phyloP scores from a whole-genome alignment of 2,888 invertebrate genomes.

The Orchesellides sinensis region DNA sequence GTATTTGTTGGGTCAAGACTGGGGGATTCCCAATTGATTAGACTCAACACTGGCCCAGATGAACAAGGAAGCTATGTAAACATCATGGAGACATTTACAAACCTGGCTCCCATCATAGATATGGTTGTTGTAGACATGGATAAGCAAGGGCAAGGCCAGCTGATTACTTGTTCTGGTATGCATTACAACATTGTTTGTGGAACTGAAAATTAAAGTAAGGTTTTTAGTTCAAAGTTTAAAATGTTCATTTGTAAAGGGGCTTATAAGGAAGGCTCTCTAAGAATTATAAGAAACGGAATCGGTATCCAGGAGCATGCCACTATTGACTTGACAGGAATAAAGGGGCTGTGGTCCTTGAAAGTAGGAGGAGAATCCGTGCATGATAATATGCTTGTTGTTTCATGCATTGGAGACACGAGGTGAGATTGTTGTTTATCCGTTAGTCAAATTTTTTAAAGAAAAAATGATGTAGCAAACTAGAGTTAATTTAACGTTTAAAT shows the following conservation, averaged over 20 bases:
- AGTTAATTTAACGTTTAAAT: not conserved
- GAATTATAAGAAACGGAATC: slow-evolving; percentile 98
- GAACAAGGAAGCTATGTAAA: slow-evolving; percentile 90
- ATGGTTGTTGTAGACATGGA: slow-evolving; percentile 99
- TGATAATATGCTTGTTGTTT: slow-evolving; percentile 94
- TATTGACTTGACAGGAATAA: slow-evolving; percentile 97
- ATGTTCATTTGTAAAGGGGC: slow-evolving; percentile 80
- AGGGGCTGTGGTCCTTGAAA: slow-evolving; percentile 98
- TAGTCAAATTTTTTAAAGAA: not conserved
- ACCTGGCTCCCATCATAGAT: slow-evolving; percentile 97
- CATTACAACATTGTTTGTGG: not conserved
- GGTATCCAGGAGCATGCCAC: slow-evolving; percentile 99
- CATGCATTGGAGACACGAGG: slow-evolving; percentile 98
- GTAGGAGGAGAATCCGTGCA: slow-evolving; percentile 81
- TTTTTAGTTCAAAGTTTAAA: not conserved
- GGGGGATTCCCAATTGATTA: slow-evolving; percentile 97
- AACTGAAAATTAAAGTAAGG: not conserved
- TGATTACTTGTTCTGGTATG: slow-evolving; percentile 96
- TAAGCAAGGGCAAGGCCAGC: slow-evolving; percentile 96
- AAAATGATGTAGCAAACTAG: not conserved
- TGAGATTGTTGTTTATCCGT: slow-evolving; percentile 75
- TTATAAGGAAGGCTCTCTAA: slow-evolving; percentile 97
- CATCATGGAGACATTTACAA: slow-evolving; percentile 97
- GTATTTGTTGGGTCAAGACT: slow-evolving; percentile 96
- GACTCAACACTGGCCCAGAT: slow-evolving; percentile 89